Evolutionary conservation across 2,113 vertebrate genomes (phyloP), one percentile per base, ranked within the genome.

Genomic region (Elgaria multicarinata): DNA sequence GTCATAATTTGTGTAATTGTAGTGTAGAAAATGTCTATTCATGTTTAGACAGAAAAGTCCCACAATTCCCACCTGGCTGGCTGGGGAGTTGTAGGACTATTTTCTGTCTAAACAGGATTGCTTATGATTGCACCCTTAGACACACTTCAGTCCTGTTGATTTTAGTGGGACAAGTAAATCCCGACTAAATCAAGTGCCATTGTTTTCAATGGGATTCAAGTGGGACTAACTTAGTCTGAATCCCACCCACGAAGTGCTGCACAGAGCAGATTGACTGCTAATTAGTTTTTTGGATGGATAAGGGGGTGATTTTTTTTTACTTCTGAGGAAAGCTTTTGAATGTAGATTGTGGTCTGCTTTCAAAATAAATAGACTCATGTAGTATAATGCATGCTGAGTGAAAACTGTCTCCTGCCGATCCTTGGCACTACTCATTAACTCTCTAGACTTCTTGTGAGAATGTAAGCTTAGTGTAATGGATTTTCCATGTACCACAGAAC

Each of bases 401-500:
- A 89, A 71, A 42, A 69, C 2, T 87, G 8, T 93, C 77, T 95
- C 77, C 64, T 85, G 26, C 0, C 9, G 67, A 77, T 91, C 31
- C 14, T 1, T 10, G 46, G 46, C 89, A 85, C 85, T 90, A 71
- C n/a, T 94, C 31, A 13, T 85, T 83, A 84, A 89, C 50, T 88
- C 39, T 42, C 91, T 69, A 71, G 89, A 85, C n/a, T 92, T 93
- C 83, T n/a, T 94, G 85, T 88, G 94, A 90, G 79, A 86, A 18
- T 83, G 33, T 91, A 87, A 93, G 91, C 53, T 86, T 81, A 26
- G 6, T 75, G 9, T 86, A 94, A 91, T 94, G 91, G 88, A 75
- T 94, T 95, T 95, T 94, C 81, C 83, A 36, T 88, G 64, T 94
- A 93, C 67, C 58, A 55, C n/a, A 86, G 82, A 93, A 83, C 0